Evolutionary conservation across 2,797 vertebrate species (phyloP), one percentile per base, ranked within the genome.

Genomic region (Megaceryle alcyon): DNA sequence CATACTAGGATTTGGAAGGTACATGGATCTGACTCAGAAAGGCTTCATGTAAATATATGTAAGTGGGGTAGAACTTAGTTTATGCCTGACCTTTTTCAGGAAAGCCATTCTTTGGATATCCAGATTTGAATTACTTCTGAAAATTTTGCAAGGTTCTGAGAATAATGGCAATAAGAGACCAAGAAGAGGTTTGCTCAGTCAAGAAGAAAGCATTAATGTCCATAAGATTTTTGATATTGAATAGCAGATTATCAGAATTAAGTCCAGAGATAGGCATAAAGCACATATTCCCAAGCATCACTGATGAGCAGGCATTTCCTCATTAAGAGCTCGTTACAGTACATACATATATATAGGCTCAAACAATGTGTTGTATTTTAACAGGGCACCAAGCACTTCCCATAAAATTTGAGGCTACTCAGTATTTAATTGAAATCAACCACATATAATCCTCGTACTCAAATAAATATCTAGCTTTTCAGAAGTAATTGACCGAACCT

Each of bases 361-460:
- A 83, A 94, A 91, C 93, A 86, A 69, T 92, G 91, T 90, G 65
- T 92, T 94, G 90, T 92, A 91, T 88, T 96, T 82, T 89, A 83
- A 49, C 20, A 43, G 66, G 37, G 43, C 70, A 86, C 44, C 80
- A 72, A 76, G 82, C 77, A 28, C 57, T 83, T 78, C 37, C 43
- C 66, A 78, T 91, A 83, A 88, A 81, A 88, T 86, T 35, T 72
- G 73, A 91, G 70, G 90, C 59, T 33, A 28, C 85, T 39, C 53
- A 65, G 44, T 39, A 46, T 46, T 84, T 91, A 93, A 94, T 83
- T 92, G 88, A 90, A 91, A 78, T 92, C 85, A 95, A 49, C 69
- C 65, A 77, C 65, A 75, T 22, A 54, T 71, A 86, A 89, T 37
- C 53, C 48, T 82, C 78, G 33, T 35, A 46, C 44, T 90, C 72